phyloP scores from a whole-genome alignment of 2,888 invertebrate genomes.

The Zaprionus obscuricornis region DNA sequence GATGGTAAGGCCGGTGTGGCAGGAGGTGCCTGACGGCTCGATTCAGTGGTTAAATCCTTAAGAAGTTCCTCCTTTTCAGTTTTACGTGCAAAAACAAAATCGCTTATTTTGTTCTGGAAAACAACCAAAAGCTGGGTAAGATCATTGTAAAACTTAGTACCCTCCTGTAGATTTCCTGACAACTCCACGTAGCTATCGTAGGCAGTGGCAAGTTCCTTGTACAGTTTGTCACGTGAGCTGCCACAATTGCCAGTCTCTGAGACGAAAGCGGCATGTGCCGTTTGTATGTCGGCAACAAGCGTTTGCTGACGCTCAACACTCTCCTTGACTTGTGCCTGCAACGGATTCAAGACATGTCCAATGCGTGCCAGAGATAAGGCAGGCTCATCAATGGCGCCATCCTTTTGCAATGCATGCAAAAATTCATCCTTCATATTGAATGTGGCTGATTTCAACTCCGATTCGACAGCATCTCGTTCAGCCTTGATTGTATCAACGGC shows the following conservation, averaged over 20 bases:
- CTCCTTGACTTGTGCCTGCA: conserved; percentile 91
- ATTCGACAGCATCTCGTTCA: conserved; percentile 95
- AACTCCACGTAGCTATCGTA: conserved; percentile 97
- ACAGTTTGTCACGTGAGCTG: conserved; percentile 89
- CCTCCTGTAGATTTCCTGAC: conserved; percentile 95
- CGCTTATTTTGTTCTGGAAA: conserved; percentile 98
- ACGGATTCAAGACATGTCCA: conserved; percentile 89
- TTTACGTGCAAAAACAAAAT: conserved; percentile 99
- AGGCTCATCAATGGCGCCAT: conserved; percentile 91
- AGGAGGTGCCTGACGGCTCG: conserved; percentile 86
- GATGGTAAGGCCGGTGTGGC: conserved; percentile 85
- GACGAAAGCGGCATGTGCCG: conserved; percentile 82
- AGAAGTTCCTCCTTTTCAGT: conserved; percentile 99
- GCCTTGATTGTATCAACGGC: conserved; percentile 93
- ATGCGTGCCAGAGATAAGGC: conserved; percentile 89
- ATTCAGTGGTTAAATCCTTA: conserved; percentile 94
- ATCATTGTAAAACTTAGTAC: conserved; percentile 97
- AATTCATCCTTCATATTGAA: conserved; percentile 93
- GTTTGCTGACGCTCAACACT: conserved; percentile 89
- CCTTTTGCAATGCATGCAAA: conserved; percentile 89
- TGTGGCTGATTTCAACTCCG: conserved; percentile 91
- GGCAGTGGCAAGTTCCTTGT: conserved; percentile 94
- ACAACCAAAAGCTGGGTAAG: conserved; percentile 95
- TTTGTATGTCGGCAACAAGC: conserved; percentile 88
- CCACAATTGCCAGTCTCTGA: conserved; percentile 87